phyloP scores from a whole-genome alignment of 2,797 vertebrate species.

The Mormyrus proboscirostris region DNA sequence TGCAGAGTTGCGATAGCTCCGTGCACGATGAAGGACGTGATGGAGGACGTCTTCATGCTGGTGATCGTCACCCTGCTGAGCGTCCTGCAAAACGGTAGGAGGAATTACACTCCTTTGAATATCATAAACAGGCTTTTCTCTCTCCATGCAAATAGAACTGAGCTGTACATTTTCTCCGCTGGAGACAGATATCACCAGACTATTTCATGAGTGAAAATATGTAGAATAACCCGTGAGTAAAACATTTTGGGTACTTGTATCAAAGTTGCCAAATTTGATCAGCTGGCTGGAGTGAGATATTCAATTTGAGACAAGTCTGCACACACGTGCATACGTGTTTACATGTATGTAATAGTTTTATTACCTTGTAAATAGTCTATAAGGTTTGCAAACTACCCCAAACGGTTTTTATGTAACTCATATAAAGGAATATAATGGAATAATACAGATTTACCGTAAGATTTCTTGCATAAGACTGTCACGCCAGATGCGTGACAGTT shows the following conservation, averaged over 20 bases:
- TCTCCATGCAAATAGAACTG: neutral
- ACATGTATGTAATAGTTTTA: neutral
- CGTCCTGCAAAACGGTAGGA: conserved; percentile 84
- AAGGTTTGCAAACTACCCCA: neutral
- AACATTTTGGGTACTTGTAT: neutral
- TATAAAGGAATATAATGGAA: neutral
- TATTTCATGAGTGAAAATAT: neutral
- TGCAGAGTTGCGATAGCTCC: neutral
- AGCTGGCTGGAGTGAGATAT: neutral
- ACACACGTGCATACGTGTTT: neutral
- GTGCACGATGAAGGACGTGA: conserved; percentile 62
- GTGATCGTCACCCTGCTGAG: conserved; percentile 82
- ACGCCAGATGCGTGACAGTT: neutral
- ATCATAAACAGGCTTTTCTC: neutral
- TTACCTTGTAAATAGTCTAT: neutral
- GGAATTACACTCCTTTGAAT: neutral
- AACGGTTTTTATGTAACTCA: neutral
- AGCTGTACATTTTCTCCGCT: neutral
- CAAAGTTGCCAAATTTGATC: neutral
- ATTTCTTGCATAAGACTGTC: neutral
- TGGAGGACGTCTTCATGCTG: conserved; percentile 77
- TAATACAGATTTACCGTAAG: neutral
- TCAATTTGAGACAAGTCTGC: neutral
- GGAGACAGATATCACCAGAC: neutral
- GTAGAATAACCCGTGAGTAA: neutral